Evolutionary conservation across 2,888 invertebrate species (phyloP).

Genomic region (Heliconius erato): DNA sequence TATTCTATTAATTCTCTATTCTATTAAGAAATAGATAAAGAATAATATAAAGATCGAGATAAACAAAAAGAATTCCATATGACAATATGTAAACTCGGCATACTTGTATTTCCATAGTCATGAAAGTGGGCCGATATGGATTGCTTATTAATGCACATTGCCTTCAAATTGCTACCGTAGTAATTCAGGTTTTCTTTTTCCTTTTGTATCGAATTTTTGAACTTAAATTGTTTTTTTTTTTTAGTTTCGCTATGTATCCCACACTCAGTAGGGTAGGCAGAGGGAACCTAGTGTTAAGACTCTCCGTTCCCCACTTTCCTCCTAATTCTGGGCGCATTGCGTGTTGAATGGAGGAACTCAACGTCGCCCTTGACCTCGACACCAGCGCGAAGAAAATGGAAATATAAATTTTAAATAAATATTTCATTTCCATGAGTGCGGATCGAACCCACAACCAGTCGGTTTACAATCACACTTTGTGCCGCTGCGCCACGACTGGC

Average conservation of each 20-base stretch:
- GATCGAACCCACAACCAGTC: no score
- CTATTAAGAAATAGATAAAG: not conserved
- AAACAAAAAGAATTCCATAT: not conserved
- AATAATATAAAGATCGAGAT: not conserved
- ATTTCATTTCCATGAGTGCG: no score
- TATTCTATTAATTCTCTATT: not conserved
- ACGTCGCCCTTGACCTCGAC: no score
- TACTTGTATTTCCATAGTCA: not conserved
- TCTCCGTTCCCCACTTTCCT: no score
- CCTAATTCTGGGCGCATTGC: no score
- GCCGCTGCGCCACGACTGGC: no score
- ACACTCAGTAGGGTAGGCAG: no score
- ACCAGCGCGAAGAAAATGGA: no score
- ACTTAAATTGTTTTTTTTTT: not conserved
- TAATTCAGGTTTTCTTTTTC: not conserved
- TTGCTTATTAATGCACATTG: not conserved
- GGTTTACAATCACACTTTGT: no score
- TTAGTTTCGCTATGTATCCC: not conserved
- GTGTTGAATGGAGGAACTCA: no score
- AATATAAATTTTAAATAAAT: no score
- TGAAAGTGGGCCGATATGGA: not conserved
- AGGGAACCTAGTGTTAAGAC: no score
- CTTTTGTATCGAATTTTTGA: not conserved
- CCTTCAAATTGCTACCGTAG: constrained; percentile 8
- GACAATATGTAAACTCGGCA: not conserved